Percentiles rank a stretch among this genome's conserved stretches.
Conservation (phyloP, 2,888 invertebrate species). For the Yponomeuta malinellus region DNA sequence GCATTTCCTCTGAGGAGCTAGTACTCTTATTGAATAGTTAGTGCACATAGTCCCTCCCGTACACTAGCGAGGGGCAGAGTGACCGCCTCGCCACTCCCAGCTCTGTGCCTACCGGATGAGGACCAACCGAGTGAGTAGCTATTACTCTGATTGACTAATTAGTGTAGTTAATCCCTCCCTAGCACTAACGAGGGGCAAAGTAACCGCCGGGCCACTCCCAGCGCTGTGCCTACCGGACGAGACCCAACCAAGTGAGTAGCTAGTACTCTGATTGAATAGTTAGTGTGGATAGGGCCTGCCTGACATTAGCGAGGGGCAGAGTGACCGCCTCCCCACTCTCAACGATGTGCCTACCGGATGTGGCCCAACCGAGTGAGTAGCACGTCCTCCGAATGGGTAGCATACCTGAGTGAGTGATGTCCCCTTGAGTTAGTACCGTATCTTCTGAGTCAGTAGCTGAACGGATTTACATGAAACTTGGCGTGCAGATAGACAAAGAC, state of each 20-base stretch:
- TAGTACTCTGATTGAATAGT: no score
- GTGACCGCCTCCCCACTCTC: no score
- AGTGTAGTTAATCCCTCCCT: neutral
- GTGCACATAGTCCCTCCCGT: no score
- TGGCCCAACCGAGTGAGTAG: constrained; percentile 21
- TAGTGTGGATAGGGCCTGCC: neutral
- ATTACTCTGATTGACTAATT: no score
- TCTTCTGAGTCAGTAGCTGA: no score
- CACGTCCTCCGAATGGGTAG: neutral
- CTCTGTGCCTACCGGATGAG: neutral
- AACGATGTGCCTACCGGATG: constrained; percentile 26
- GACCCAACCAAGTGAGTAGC: neutral
- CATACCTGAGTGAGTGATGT: no score
- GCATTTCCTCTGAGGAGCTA: neutral
- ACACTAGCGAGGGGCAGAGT: no score
- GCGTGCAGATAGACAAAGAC: no score
- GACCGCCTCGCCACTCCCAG: neutral
- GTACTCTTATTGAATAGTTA: no score
- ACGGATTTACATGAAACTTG: no score
- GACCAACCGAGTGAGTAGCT: neutral
- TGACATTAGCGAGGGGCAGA: neutral
- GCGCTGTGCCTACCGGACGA: neutral
- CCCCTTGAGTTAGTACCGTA: no score
- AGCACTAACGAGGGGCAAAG: neutral
- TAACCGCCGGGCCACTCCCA: neutral